These are phyloP conservation scores for Pholis gunnellus DNA, from an alignment of 2,113 vertebrate species.

Conservation along the genomic window DNA sequence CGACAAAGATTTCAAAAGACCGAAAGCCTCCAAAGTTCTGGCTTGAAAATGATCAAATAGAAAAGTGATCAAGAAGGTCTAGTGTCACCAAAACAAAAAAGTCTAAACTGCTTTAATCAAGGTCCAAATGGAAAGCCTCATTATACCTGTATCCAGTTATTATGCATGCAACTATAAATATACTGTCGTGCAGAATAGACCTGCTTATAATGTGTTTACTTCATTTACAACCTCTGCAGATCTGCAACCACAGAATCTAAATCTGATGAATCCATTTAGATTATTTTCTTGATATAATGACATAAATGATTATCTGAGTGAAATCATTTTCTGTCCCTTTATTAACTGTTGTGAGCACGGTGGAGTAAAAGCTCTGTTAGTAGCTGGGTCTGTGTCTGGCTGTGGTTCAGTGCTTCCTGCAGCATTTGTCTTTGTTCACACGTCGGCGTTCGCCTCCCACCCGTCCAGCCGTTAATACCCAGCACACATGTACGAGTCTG, in stretches of 20 bases:
- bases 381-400: not conserved
- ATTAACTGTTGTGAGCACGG: not conserved
- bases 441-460: no score
- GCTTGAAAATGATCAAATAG: not conserved
- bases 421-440: not conserved
- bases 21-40: not conserved
- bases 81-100: no score
- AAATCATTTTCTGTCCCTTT: not conserved
- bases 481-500: conserved; percentile 50
- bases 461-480: conserved; percentile 45
- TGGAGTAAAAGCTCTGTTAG: not conserved
- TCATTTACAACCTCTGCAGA: not conserved
- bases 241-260: conserved; percentile 25
- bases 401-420: not conserved
- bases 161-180: no score
- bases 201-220: no score
- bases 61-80: not conserved
- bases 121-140: not conserved
- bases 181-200: no score
- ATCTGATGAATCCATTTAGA: conserved; percentile 10
- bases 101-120: not conserved
- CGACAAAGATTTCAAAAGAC: not conserved
- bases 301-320: not conserved
- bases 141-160: conserved; percentile 12
- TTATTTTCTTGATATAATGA: not conserved